phyloP scores from a whole-genome alignment of 2,797 vertebrate genomes.

The Hoplostethus atlanticus region DNA sequence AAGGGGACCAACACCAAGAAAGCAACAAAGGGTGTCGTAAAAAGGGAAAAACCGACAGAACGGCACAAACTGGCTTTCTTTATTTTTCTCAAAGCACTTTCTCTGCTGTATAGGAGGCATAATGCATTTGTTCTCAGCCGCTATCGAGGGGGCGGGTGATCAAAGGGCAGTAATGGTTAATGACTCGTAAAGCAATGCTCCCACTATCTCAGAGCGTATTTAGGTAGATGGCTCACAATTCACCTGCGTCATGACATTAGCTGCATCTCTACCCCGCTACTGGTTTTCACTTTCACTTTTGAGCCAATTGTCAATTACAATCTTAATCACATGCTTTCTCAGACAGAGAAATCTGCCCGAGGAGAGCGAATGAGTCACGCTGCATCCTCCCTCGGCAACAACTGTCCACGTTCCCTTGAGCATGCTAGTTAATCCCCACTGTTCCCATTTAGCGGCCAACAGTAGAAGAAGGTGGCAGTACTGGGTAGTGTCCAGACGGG shows the following conservation, averaged over 20 bases:
- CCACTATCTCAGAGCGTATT: neutral
- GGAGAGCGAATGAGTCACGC: no score
- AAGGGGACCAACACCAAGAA: conserved; percentile 14
- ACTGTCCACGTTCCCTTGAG: neutral
- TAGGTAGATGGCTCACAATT: neutral
- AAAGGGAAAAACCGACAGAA: conserved; percentile 25
- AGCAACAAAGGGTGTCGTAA: conserved; percentile 27
- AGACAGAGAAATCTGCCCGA: neutral
- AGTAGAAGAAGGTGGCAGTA: neutral
- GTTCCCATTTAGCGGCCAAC: neutral
- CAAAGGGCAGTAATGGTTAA: conserved; percentile 28
- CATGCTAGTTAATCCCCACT: neutral
- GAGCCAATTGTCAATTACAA: neutral
- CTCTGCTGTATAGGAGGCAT: neutral
- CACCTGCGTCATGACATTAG: neutral
- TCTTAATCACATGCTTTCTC: neutral
- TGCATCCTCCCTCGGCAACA: neutral
- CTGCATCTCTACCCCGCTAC: neutral
- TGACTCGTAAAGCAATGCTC: conserved; percentile 14
- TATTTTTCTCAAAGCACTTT: conserved; percentile 16
- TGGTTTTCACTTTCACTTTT: neutral
- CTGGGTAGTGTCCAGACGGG: no score
- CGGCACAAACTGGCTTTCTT: conserved; percentile 23
- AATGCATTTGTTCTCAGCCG: conserved; percentile 22
- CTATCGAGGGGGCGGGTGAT: conserved; percentile 15